phyloP scores from a whole-genome alignment of 1,140 invertebrate species.

The Ridgeia piscesae region DNA sequence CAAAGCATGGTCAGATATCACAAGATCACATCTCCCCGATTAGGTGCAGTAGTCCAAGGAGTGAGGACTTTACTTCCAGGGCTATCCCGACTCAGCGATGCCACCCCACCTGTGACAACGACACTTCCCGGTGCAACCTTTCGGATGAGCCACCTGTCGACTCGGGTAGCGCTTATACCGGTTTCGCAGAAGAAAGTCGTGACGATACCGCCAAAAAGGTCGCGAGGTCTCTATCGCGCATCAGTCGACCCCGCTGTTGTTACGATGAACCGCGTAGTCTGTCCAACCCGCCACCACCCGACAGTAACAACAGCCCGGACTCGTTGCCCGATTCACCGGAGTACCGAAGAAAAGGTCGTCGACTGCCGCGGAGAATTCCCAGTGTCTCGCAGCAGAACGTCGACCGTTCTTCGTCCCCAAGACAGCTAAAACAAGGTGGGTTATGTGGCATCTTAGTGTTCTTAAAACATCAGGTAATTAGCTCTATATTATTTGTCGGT shows the following conservation, averaged over 20 bases:
- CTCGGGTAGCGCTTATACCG: too few species aligned
- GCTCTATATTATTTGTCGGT: not conserved
- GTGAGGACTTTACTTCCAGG: too few species aligned
- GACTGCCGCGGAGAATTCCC: not conserved
- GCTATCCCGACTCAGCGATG: too few species aligned
- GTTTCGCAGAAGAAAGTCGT: too few species aligned
- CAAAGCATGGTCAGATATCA: not conserved
- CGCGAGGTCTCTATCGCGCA: too few species aligned
- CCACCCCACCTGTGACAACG: not conserved
- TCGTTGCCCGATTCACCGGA: not conserved
- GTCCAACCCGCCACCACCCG: not conserved
- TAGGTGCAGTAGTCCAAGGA: not conserved
- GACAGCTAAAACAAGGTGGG: not conserved
- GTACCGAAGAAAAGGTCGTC: not conserved
- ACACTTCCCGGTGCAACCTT: not conserved
- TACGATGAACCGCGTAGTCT: not conserved
- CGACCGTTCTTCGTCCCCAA: not conserved
- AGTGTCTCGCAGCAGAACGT: not conserved
- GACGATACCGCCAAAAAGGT: too few species aligned
- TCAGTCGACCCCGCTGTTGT: too few species aligned
- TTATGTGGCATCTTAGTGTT: not conserved
- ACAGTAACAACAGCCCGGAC: not conserved
- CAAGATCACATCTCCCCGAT: not conserved
- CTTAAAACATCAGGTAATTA: not conserved
- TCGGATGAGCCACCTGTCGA: not conserved